These are phyloP conservation scores for Bos javanicus DNA, from an alignment of 2,113 vertebrate genomes.

Conservation along the genomic window DNA sequence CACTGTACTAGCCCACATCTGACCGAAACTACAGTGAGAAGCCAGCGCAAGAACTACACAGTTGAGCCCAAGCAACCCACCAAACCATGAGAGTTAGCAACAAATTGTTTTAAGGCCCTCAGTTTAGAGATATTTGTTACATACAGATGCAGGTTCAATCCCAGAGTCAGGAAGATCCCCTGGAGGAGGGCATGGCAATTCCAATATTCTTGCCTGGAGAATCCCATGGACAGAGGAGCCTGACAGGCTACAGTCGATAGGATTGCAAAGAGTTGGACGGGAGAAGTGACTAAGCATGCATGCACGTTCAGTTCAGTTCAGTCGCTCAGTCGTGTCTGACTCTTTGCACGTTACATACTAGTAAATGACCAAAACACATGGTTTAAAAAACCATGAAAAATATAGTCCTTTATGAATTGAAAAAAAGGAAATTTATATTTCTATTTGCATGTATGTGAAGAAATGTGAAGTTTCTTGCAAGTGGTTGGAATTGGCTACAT, in stretches of 20 bases:
- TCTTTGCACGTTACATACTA: not conserved
- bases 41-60: not conserved
- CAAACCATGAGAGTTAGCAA: not conserved
- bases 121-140: not conserved
- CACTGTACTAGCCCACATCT: not conserved
- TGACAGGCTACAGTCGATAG: not conserved
- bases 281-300: not conserved
- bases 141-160: not conserved
- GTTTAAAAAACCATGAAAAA: not conserved
- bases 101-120: not conserved
- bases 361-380: not conserved
- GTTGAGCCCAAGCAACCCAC: not conserved
- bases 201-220: not conserved
- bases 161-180: not conserved
- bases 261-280: not conserved
- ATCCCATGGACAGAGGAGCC: not conserved
- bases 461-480: not conserved
- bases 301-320: not conserved
- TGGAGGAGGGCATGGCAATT: not conserved
- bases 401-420: not conserved
- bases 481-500: not conserved
- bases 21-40: not conserved
- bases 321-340: too few species aligned
- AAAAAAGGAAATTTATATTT: not conserved
- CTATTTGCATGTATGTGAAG: not conserved